A percentile compares a stretch with the other conserved stretches of the same genome.
These are phyloP conservation scores for Spea bombifrons DNA, from an alignment of 2,113 vertebrate genomes.

Conservation along the genomic window DNA sequence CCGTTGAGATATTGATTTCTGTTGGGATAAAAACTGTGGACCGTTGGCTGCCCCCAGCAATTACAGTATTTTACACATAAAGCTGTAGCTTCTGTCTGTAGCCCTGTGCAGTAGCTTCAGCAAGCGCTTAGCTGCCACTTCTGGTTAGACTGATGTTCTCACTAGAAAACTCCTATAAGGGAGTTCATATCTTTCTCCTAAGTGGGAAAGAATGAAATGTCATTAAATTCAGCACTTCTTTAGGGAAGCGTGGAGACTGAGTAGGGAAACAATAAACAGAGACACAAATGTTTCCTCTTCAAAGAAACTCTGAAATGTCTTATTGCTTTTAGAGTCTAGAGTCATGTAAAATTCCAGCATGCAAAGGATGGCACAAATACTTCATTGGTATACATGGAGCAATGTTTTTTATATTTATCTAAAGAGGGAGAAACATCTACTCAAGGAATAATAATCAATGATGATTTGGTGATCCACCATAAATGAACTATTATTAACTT, in stretches of 20 bases:
- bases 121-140: conserved; percentile 54
- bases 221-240: conserved; percentile 54
- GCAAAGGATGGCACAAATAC: too few relatives aligned
- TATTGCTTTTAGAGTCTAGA: too few relatives aligned
- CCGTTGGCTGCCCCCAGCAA: conserved; percentile 55
- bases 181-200: conserved; percentile 58
- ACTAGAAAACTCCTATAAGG: conserved; percentile 45
- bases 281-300: too few relatives aligned
- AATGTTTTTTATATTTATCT: too few relatives aligned
- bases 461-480: too few relatives aligned
- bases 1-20: conserved; percentile 60
- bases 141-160: conserved; percentile 59
- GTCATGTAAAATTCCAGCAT: too few relatives aligned
- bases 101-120: conserved; percentile 54
- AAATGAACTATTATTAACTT: too few relatives aligned
- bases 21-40: conserved; percentile 59
- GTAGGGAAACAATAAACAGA: conserved; percentile 50
- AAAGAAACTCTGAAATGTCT: too few relatives aligned
- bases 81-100: conserved; percentile 58
- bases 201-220: conserved; percentile 51
- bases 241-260: conserved; percentile 50
- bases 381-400: too few relatives aligned
- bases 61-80: conserved; percentile 64
- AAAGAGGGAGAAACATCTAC: too few relatives aligned
- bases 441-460: too few relatives aligned